Percentiles rank a stretch among this genome's conserved stretches.
Conservation (phyloP, 2,113 vertebrate species). For the Hemiprocne comata region DNA sequence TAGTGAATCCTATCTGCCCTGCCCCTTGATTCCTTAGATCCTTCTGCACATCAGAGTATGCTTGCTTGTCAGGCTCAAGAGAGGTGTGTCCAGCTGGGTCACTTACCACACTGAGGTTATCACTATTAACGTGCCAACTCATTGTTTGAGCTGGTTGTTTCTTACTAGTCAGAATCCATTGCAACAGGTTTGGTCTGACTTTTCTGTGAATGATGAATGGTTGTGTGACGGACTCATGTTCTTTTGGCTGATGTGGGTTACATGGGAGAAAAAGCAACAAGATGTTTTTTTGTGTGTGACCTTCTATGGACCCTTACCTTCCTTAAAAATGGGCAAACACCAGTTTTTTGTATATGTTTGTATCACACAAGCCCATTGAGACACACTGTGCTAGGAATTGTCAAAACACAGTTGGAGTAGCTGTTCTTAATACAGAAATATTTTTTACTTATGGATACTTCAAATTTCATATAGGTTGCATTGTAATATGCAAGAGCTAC, state of each 20-base stretch:
- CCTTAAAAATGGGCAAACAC: not conserved
- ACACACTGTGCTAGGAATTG: not conserved
- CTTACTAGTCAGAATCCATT: not conserved
- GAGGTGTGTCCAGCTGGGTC: not conserved
- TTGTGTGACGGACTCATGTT: not conserved
- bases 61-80: not conserved
- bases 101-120: not conserved
- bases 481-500: not conserved
- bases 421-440: not conserved
- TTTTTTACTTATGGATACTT: not conserved
- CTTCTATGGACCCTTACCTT: not conserved
- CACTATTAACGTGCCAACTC: rapidly evolving
- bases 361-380: not conserved
- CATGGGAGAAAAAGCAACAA: not conserved
- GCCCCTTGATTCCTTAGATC: not conserved
- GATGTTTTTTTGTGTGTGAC: not conserved
- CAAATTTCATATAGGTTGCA: not conserved
- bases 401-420: not conserved
- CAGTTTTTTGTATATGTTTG: not conserved
- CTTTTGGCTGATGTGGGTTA: not conserved
- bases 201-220: not conserved
- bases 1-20: not conserved
- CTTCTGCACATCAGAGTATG: not conserved
- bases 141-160: not conserved
- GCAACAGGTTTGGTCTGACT: not conserved